Conservation (phyloP, 2,888 invertebrate genomes). For the Drosophila algonquin region DNA sequence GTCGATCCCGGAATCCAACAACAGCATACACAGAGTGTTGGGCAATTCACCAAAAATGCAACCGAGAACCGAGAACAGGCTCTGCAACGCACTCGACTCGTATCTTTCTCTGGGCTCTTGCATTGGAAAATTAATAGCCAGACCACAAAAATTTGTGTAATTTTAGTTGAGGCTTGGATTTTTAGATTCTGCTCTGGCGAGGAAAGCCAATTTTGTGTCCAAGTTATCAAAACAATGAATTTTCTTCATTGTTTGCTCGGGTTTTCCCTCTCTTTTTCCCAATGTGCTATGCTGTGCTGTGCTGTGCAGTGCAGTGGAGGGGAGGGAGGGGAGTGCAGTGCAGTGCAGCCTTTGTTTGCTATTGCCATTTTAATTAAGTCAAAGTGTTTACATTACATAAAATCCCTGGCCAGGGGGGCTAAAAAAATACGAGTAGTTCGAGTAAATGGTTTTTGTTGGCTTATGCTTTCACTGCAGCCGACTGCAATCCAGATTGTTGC, state of each 20-base stretch:
- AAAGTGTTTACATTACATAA: conserved; percentile 40
- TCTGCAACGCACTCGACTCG: background rate
- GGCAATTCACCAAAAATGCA: background rate
- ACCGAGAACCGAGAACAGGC: background rate
- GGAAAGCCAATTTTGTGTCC: conserved; percentile 18
- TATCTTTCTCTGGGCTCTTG: conserved; percentile 19
- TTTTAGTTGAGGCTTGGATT: conserved; percentile 11
- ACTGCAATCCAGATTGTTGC: conserved; percentile 11
- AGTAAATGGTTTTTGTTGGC: conserved; percentile 38
- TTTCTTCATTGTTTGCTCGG: conserved; percentile 19
- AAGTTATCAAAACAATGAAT: conserved; percentile 22
- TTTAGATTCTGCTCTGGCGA: conserved; percentile 20
- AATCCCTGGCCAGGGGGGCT: background rate
- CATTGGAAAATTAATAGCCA: conserved; percentile 38
- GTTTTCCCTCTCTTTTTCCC: background rate
- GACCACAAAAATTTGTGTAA: conserved; percentile 45
- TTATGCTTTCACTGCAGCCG: conserved; percentile 7
- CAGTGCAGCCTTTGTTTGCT: conserved; percentile 18
- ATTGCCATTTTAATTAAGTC: conserved; percentile 45
- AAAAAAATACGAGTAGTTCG: conserved; percentile 7
- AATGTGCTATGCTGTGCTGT: background rate
- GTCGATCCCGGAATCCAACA: too few relatives aligned
- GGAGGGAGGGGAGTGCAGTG: background rate
- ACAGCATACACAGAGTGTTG: too few relatives aligned
- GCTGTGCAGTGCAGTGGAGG: background rate